Conservation (phyloP, 1,140 invertebrate genomes). For the Bombus confusus region DNA sequence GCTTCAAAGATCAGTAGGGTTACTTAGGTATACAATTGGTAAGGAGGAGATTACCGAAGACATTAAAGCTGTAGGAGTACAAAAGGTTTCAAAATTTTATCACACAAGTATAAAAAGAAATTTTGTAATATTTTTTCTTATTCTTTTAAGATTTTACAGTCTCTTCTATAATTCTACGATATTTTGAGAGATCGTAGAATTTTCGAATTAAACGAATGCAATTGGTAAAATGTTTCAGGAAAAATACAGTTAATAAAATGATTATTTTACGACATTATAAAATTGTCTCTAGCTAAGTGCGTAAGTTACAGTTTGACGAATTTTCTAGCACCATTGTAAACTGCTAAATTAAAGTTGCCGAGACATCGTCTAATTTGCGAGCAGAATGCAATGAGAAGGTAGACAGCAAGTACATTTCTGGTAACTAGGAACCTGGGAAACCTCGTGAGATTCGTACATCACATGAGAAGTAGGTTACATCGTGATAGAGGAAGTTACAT, state of each 20-base stretch:
- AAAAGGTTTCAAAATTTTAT: neutral
- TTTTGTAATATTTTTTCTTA: no score
- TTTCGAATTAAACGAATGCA: neutral
- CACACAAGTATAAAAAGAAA: no score
- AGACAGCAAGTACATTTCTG: neutral
- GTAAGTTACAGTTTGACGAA: neutral
- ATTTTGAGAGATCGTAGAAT: no score
- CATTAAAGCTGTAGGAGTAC: neutral
- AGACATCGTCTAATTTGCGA: neutral
- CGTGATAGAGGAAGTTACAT: slow-evolving; percentile 30
- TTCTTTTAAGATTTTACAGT: no score
- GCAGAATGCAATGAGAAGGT: neutral
- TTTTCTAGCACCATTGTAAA: neutral
- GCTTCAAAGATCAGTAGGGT: no score
- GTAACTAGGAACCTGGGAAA: slow-evolving; percentile 19
- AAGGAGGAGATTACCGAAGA: neutral
- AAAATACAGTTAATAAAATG: neutral
- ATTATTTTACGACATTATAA: neutral
- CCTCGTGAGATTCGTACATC: slow-evolving; percentile 10
- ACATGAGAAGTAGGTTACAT: slow-evolving; percentile 31
- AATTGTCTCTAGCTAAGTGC: neutral
- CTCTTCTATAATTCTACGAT: no score
- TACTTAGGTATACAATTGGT: neutral
- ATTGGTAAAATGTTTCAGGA: neutral
- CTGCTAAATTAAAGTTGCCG: no score